Base-by-base conservation (phyloP, 2,113 vertebrate species). In the Apteryx owenii region DNA sequence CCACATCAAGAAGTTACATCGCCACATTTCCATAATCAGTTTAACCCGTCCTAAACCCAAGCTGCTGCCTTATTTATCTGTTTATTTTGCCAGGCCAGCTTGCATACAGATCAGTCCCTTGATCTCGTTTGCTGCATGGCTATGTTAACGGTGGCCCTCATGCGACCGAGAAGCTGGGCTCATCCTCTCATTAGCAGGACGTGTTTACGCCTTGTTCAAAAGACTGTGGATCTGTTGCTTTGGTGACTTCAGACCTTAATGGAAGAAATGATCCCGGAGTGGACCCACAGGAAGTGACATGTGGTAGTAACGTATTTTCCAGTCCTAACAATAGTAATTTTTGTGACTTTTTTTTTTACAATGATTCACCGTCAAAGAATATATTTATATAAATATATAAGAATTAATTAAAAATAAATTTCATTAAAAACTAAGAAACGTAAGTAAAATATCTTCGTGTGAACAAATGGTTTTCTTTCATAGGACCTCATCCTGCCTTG, bases 121-220 rank as follows among this genome's bases (percentile, higher is more conserved):
- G 16, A 31, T 36, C 42, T 26, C 0, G 0, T 6, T 0, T 2
- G 79, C 64, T 21, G 9, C 0, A 0, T 25, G 40, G 36, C 40
- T 36, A 23, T 3, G 14, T 48, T 15, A 13, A 51, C 21, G 36
- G 5, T 5, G 36, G 17, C 22, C n/a, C 26, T 48, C 25, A 8
- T 13, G 4, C 42, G 5, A 4, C 3, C 1, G 36, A 19, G 44
- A 31, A 42, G 77, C 77, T 33, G 44, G 65, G 66, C 8, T 46
- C 7, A 28, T n/a, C 77, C 68, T 5, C 7, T 38, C 1, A 3
- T 33, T 48, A 17, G 5, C 0, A 4, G 80, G 46, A 72, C 0
- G 0, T 2, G 8, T 28, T 65, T 12, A 29, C 17, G 56, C 19
- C 51, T 88, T 28, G 38, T 4, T 81, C 29, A 9, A 7, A 60